Conservation (phyloP, 64 coral and sea anemone species). For the Pocillopora damicornis region DNA sequence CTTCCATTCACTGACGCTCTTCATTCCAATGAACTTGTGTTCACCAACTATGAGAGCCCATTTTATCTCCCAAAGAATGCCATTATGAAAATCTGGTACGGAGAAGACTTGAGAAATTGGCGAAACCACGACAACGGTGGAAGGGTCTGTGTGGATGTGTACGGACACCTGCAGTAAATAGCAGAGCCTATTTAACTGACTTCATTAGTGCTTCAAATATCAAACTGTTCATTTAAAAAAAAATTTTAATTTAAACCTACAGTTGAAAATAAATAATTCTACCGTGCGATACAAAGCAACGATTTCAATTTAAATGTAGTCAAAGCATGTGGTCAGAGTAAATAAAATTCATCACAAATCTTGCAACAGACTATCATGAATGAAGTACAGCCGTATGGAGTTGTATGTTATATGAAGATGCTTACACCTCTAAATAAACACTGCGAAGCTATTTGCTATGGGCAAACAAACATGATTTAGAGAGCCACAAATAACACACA, state of each 20-base stretch:
- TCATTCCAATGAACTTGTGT: slow-evolving; percentile 47
- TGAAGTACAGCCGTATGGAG: too few relatives aligned
- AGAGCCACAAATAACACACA: too few relatives aligned
- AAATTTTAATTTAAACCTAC: too few relatives aligned
- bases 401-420: too few relatives aligned
- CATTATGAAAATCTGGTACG: slow-evolving; percentile 37
- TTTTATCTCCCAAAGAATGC: slow-evolving; percentile 17
- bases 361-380: too few relatives aligned
- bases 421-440: too few relatives aligned
- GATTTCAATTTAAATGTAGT: not conserved
- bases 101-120: slow-evolving; percentile 41
- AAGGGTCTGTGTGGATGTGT: slow-evolving; percentile 55
- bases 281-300: not conserved
- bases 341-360: too few relatives aligned
- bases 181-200: not conserved
- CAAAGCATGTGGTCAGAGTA: not conserved
- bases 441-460: too few relatives aligned
- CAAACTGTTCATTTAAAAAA: too few relatives aligned
- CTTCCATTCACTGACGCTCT: slow-evolving; percentile 26
- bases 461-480: too few relatives aligned
- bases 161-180: slow-evolving; percentile 19
- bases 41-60: slow-evolving; percentile 37
- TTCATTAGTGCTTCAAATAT: too few relatives aligned
- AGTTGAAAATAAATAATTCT: not conserved
- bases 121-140: slow-evolving; percentile 13